Evolutionary conservation across 1,140 invertebrate species (phyloP).

Genomic region (Bombus balteatus): DNA sequence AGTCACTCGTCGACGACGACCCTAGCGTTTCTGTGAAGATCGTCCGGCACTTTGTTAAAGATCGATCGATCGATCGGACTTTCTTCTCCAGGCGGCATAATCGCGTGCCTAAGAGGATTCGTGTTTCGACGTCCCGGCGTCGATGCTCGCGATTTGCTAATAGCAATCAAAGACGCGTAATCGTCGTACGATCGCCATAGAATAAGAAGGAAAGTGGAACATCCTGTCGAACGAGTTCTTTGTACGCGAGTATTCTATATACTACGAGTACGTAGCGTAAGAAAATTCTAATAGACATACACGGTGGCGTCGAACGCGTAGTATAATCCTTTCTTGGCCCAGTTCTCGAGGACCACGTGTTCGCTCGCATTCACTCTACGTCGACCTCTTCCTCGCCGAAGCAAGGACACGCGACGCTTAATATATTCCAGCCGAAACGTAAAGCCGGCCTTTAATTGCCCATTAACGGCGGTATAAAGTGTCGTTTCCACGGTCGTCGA

Average conservation of each 20-base stretch:
- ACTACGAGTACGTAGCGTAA: not conserved
- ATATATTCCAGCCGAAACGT: slow-evolving; percentile 74
- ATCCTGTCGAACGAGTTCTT: not conserved
- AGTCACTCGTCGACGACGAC: not conserved
- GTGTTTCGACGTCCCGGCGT: not conserved
- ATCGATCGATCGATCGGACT: slow-evolving; percentile 13
- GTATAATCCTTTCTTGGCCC: not conserved
- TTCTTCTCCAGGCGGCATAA: not conserved
- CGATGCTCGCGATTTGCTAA: not conserved
- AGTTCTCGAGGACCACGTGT: not conserved
- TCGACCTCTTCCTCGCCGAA: not conserved
- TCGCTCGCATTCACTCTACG: not conserved
- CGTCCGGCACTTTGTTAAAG: slow-evolving; percentile 9
- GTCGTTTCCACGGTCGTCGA: slow-evolving; percentile 76
- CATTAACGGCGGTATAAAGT: slow-evolving; percentile 75
- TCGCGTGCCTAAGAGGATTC: not conserved
- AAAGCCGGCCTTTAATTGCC: slow-evolving; percentile 76
- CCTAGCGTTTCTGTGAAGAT: slow-evolving; percentile 23
- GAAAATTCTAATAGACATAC: not conserved
- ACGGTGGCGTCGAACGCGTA: not conserved
- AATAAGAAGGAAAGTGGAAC: too few relatives aligned
- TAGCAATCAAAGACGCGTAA: slow-evolving; percentile 18
- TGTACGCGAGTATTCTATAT: not conserved
- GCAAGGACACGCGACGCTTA: slow-evolving; percentile 54
- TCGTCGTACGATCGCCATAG: not conserved